Evolutionary conservation across 2,797 vertebrate genomes (phyloP).

Genomic region (Pelochelys cantorii): DNA sequence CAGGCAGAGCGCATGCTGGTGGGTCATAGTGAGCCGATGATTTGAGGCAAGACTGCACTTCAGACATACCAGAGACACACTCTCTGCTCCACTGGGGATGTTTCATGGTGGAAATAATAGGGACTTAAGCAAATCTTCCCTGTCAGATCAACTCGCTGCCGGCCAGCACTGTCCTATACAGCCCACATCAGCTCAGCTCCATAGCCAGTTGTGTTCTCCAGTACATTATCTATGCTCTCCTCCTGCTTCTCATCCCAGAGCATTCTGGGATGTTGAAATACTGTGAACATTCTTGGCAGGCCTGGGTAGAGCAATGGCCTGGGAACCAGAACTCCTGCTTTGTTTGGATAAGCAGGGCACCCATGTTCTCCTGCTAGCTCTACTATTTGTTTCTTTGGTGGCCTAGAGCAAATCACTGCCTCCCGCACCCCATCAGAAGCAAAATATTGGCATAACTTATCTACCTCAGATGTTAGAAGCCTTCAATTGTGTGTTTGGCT

Average conservation of each 20-base stretch:
- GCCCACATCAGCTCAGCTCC: background rate
- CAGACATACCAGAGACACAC: background rate
- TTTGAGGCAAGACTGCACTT: background rate
- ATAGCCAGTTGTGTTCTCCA: background rate
- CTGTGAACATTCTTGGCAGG: background rate
- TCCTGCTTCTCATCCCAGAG: background rate
- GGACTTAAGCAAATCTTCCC: background rate
- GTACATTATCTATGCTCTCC: accelerated
- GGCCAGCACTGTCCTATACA: background rate
- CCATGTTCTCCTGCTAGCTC: background rate
- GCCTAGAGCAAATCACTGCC: background rate
- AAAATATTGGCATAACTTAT: background rate
- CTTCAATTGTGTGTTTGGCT: background rate
- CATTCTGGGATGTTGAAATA: background rate
- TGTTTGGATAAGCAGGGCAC: background rate
- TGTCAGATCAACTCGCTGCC: background rate
- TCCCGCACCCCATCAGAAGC: background rate
- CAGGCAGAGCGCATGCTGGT: background rate
- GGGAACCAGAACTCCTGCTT: too few relatives aligned
- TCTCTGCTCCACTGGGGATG: background rate
- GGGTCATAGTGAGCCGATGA: background rate
- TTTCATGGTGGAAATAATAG: background rate
- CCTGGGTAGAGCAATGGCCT: too few relatives aligned
- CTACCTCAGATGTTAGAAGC: background rate
- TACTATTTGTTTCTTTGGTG: background rate